A percentile compares a stretch with the other conserved stretches of the same genome.
Evolutionary conservation across 2,888 invertebrate genomes (phyloP).

Genomic region (Latrodectus hesperus): DNA sequence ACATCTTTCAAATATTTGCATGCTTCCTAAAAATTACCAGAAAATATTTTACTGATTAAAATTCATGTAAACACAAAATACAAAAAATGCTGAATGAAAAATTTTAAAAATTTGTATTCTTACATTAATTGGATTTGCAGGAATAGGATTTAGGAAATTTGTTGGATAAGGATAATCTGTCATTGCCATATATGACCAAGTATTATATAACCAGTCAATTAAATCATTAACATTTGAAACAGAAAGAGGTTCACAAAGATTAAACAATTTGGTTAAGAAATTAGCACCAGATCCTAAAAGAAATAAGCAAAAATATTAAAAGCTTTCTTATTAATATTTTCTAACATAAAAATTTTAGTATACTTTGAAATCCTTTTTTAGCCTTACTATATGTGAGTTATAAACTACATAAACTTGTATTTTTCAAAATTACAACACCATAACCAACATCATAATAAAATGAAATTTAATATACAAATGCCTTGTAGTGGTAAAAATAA

Average conservation of each 20-base stretch:
- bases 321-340: not conserved
- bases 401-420: too few relatives aligned
- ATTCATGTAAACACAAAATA: not conserved
- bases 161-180: constrained; percentile 94
- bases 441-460: too few relatives aligned
- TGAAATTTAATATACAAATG: too few relatives aligned
- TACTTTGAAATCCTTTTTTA: not conserved
- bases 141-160: constrained; percentile 83
- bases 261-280: constrained; percentile 83
- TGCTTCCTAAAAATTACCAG: constrained; percentile 76
- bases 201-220: constrained; percentile 82
- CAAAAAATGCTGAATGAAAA: not conserved
- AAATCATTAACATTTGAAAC: constrained; percentile 78
- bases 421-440: too few relatives aligned
- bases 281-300: constrained; percentile 80
- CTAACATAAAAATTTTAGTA: not conserved
- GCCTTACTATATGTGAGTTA: too few relatives aligned
- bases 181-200: constrained; percentile 91
- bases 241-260: constrained; percentile 83
- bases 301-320: constrained; percentile 75
- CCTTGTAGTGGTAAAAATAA: too few relatives aligned
- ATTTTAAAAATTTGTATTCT: constrained; percentile 25
- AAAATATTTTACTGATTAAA: constrained; percentile 1
- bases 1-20: constrained; percentile 77
- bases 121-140: constrained; percentile 71